These are phyloP conservation scores for Epizoanthus scotinus DNA, from an alignment of 92 coral and sea anemone species.

Conservation along the genomic window DNA sequence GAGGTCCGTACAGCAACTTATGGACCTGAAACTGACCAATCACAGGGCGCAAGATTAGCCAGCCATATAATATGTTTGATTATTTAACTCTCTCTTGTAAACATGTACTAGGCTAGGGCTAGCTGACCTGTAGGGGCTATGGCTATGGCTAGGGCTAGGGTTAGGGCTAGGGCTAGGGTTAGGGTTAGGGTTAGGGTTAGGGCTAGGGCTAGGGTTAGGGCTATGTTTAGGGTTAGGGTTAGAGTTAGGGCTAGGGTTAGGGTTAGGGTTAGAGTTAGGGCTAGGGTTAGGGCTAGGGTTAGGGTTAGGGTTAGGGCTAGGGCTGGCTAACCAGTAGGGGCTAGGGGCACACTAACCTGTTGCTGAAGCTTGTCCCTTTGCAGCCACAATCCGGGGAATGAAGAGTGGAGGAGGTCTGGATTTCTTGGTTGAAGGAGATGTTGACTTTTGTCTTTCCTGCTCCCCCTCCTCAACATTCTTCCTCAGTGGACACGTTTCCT, in stretches of 20 bases:
- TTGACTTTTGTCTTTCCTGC: conserved; percentile 48
- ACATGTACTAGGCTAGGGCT: not conserved
- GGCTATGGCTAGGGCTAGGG: no score
- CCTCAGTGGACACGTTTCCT: conserved; percentile 38
- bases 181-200: no score
- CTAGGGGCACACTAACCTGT: conserved; percentile 17
- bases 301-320: not conserved
- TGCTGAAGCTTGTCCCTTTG: conserved; percentile 12
- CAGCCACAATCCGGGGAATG: conserved; percentile 71
- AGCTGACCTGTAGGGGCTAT: not conserved
- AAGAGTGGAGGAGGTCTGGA: conserved; percentile 79
- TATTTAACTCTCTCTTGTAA: not conserved
- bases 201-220: no score
- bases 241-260: no score
- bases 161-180: no score
- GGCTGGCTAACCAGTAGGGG: not conserved
- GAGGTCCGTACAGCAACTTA: no score
- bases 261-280: no score
- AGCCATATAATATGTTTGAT: no score
- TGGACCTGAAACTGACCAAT: no score
- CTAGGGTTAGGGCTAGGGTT: no score
- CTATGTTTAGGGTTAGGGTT: no score
- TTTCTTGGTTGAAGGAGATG: conserved; percentile 67
- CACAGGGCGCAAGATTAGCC: no score
- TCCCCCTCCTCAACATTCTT: conserved; percentile 32